Evolutionary conservation across 1,140 invertebrate genomes (phyloP), one percentile per base, ranked within the genome.

Genomic region (Tetraneura akinire): DNA sequence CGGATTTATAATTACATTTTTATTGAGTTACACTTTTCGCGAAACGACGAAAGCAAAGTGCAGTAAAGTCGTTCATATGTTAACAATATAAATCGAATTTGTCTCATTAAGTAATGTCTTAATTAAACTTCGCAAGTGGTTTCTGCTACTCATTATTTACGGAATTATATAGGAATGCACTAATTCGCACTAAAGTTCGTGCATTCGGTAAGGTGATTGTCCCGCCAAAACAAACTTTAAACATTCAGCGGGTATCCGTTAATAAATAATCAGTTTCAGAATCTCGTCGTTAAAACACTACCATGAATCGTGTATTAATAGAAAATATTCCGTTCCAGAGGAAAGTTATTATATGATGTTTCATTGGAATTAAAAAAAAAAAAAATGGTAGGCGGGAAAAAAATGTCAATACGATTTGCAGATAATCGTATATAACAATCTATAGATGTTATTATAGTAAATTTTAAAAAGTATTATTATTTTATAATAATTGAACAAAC

Each of bases 1-100:
- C 57, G 23, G 23, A 29, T 60, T 60, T 60, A 29, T 60, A 60
- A 60, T 60, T 13, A 60, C 23, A 60, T 60, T 60, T 60, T 60
- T 60, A 29, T 60, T 26, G 6, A 60, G 16, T 14, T 29, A 60
- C 6, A 14, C 23, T 16, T 6, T 13, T 60, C 57, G 4, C 4
- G 5, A n/a, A 32, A 62, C 29, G 16, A 62, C 16, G 29, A 16
- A 18, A 62, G 29, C n/a, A 23, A 32, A 32, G 60, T 29, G 9
- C 23, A 26, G 23, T 14, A 14, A 62, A 62, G 60, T 62, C 60
- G 18, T 32, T 26, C 8, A 18, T 14, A 47, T 47, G 45, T 10
- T 13, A 47, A 47, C 9, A 47, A 47, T 47, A 6, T 13, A 47
- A 47, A 47, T 47, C 4, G 45, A 14, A 62, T 29, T 29, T 62